These are phyloP conservation scores for Bufotes viridis DNA, from an alignment of 2,797 vertebrate genomes.

Conservation along the genomic window DNA sequence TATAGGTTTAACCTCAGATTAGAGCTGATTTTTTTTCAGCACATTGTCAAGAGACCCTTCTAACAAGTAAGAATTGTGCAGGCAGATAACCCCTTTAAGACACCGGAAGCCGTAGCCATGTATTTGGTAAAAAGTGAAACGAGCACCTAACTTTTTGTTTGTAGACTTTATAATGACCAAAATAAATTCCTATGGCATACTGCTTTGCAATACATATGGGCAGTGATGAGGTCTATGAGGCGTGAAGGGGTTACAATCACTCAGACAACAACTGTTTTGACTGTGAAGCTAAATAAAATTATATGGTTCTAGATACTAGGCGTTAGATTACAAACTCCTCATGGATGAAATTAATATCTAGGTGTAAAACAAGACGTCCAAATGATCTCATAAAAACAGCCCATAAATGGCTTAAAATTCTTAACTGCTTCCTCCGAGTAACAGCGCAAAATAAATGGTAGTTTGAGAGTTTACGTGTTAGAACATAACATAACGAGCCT, in stretches of 20 bases:
- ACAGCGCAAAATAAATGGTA: slow-evolving; percentile 21
- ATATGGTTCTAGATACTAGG: slow-evolving; percentile 49
- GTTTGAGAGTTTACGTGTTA: slow-evolving; percentile 45
- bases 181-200: slow-evolving; percentile 12
- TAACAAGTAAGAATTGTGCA: not conserved
- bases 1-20: no score
- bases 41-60: no score
- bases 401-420: slow-evolving; percentile 50
- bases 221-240: not conserved
- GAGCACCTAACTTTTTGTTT: not conserved
- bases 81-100: not conserved
- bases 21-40: no score
- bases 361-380: slow-evolving; percentile 63
- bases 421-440: slow-evolving; percentile 38
- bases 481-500: slow-evolving; percentile 44
- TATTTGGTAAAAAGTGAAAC: not conserved
- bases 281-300: slow-evolving; percentile 46
- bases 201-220: not conserved
- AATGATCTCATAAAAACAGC: slow-evolving; percentile 68
- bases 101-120: not conserved
- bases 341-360: slow-evolving; percentile 76
- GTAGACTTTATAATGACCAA: slow-evolving; percentile 4
- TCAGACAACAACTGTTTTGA: slow-evolving; percentile 45
- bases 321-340: slow-evolving; percentile 67
- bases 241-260: slow-evolving; percentile 47